These are phyloP conservation scores for Pongo pygmaeus DNA, from an alignment of 2,113 vertebrate species.

Conservation along the genomic window DNA sequence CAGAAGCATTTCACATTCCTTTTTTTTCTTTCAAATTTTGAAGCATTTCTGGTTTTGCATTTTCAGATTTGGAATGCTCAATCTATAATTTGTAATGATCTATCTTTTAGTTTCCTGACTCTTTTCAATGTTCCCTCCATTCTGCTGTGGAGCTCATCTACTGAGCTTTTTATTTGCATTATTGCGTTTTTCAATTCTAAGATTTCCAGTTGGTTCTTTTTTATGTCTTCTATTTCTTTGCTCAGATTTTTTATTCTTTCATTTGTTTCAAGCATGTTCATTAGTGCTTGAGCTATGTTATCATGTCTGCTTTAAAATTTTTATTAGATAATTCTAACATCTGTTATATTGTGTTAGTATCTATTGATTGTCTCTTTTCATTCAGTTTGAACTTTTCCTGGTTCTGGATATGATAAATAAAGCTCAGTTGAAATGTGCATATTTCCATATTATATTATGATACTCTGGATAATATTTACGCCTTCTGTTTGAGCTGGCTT, in stretches of 20 bases:
- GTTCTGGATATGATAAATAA: neutral
- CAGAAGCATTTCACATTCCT: neutral
- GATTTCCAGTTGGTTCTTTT: neutral
- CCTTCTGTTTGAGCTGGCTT: neutral
- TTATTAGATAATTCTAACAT: neutral
- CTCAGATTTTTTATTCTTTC: neutral
- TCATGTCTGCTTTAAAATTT: neutral
- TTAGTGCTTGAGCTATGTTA: neutral
- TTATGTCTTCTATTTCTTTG: neutral
- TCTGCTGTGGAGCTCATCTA: neutral
- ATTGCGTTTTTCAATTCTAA: neutral
- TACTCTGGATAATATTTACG: neutral
- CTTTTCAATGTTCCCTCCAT: neutral
- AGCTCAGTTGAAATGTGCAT: neutral
- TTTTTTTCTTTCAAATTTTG: neutral
- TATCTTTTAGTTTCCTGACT: neutral
- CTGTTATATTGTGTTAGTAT: neutral
- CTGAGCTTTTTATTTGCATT: neutral
- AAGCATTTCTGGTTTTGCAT: neutral
- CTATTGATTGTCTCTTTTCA: neutral
- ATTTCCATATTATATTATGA: neutral
- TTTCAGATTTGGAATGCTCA: neutral
- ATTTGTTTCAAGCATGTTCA: neutral
- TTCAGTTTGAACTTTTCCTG: neutral
- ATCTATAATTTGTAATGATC: neutral